phyloP scores from a whole-genome alignment of 2,888 invertebrate genomes.

The Melolontha melolontha region DNA sequence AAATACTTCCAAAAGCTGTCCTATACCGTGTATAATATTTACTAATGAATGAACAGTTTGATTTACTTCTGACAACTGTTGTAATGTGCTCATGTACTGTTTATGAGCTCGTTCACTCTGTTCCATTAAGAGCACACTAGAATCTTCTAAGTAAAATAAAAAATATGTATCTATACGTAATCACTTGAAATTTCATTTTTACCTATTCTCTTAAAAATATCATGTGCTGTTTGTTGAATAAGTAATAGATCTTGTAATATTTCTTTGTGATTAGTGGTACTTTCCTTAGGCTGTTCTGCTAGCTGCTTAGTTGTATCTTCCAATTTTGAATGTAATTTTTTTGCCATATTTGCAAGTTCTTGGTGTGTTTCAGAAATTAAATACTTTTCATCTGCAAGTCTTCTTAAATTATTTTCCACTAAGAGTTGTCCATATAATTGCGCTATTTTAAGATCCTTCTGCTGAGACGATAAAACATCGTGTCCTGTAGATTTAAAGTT shows the following conservation, averaged over 20 bases:
- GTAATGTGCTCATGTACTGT: slow-evolving; percentile 67
- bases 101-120: slow-evolving; percentile 67
- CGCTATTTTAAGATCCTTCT: slow-evolving; percentile 67
- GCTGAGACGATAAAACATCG: slow-evolving; percentile 66
- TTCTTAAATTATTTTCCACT: slow-evolving; percentile 69
- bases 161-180: too few species aligned
- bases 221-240: slow-evolving; percentile 69
- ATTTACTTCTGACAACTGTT: slow-evolving; percentile 66
- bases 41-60: slow-evolving; percentile 65
- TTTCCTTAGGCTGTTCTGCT: slow-evolving; percentile 66
- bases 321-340: slow-evolving; percentile 69
- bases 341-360: slow-evolving; percentile 69
- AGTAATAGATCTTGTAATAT: slow-evolving; percentile 68
- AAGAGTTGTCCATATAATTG: slow-evolving; percentile 67
- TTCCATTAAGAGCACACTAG: slow-evolving; percentile 63
- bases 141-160: slow-evolving; percentile 59
- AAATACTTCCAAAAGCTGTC: slow-evolving; percentile 60
- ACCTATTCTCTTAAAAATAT: slow-evolving; percentile 71
- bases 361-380: slow-evolving; percentile 71
- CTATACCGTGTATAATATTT: slow-evolving; percentile 58
- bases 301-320: slow-evolving; percentile 68
- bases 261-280: slow-evolving; percentile 68
- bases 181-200: slow-evolving; percentile 15
- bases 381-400: slow-evolving; percentile 71
- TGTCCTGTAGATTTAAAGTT: slow-evolving; percentile 61